These are phyloP conservation scores for Asarcornis scutulata DNA, from an alignment of 2,113 vertebrate species.

Conservation along the genomic window DNA sequence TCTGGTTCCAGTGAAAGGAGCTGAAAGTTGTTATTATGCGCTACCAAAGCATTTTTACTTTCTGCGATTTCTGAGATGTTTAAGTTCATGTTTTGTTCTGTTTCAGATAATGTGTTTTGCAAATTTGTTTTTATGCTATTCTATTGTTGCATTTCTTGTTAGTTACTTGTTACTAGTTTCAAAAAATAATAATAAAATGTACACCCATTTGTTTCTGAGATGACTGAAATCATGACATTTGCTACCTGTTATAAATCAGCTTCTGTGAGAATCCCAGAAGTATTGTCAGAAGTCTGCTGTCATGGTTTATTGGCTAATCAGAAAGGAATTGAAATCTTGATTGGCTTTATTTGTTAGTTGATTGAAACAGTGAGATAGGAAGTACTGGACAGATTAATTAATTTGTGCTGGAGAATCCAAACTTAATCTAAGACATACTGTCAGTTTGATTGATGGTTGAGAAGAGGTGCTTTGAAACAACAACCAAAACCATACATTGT, in stretches of 20 bases:
- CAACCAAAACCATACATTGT: conserved; percentile 3
- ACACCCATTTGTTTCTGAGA: conserved; percentile 8
- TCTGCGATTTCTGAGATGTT: not conserved
- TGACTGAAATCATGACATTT: not conserved
- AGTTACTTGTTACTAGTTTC: not conserved
- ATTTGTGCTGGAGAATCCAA: conserved; percentile 86
- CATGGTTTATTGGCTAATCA: conserved; percentile 83
- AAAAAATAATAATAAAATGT: not conserved
- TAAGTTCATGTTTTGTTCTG: not conserved
- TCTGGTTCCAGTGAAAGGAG: not conserved
- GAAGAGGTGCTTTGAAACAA: conserved; percentile 51
- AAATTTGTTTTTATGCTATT: not conserved
- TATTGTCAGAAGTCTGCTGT: conserved; percentile 48
- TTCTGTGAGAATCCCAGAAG: conserved; percentile 26
- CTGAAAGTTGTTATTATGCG: not conserved
- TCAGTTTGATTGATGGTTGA: conserved; percentile 89
- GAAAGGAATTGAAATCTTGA: conserved; percentile 93
- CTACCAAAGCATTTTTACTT: not conserved
- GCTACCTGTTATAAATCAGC: conserved; percentile 43
- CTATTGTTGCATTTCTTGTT: not conserved
- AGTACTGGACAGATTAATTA: conserved; percentile 92
- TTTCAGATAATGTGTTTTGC: not conserved
- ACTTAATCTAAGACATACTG: conserved; percentile 82
- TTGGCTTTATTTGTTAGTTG: conserved; percentile 91
- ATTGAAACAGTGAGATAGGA: conserved; percentile 89